phyloP scores from a whole-genome alignment of 2,797 vertebrate species.

The Macrochelys suwanniensis region DNA sequence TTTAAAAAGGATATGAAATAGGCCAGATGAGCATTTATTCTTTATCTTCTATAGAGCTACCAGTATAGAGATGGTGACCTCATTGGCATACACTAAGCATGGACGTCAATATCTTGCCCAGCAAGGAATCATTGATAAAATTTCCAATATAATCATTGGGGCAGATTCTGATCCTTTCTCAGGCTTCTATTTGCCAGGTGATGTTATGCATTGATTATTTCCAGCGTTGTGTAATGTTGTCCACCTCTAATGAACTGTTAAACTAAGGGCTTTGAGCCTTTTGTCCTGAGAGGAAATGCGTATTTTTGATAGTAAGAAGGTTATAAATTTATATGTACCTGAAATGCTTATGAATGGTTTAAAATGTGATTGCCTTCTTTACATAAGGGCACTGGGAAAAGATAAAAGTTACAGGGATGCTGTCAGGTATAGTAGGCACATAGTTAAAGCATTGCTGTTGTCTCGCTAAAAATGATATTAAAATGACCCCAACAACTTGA shows the following conservation, averaged over 20 bases:
- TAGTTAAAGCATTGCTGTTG: not conserved
- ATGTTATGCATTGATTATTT: not conserved
- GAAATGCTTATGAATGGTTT: not conserved
- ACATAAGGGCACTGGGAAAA: not conserved
- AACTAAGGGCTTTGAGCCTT: accelerated
- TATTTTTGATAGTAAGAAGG: accelerated
- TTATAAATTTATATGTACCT: not conserved
- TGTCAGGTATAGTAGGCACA: not conserved
- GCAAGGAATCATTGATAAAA: constrained; percentile 92
- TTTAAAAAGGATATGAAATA: accelerated
- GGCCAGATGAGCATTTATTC: accelerated
- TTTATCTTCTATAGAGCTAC: constrained; percentile 87
- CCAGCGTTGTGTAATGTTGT: not conserved
- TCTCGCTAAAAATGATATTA: not conserved
- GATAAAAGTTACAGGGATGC: not conserved
- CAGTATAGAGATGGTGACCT: constrained; percentile 94
- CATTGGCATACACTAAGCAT: constrained; percentile 88
- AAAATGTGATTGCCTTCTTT: accelerated
- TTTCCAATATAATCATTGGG: constrained; percentile 95
- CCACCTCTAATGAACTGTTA: accelerated
- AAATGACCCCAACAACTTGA: not conserved
- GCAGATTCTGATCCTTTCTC: constrained; percentile 94
- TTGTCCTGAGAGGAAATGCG: not conserved
- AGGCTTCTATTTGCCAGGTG: constrained; percentile 95
- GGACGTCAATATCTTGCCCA: constrained; percentile 92